Percentiles rank a stretch among this genome's conserved stretches.
These are phyloP conservation scores for Celastrina argiolus DNA, from an alignment of 2,888 invertebrate species.

Conservation along the genomic window DNA sequence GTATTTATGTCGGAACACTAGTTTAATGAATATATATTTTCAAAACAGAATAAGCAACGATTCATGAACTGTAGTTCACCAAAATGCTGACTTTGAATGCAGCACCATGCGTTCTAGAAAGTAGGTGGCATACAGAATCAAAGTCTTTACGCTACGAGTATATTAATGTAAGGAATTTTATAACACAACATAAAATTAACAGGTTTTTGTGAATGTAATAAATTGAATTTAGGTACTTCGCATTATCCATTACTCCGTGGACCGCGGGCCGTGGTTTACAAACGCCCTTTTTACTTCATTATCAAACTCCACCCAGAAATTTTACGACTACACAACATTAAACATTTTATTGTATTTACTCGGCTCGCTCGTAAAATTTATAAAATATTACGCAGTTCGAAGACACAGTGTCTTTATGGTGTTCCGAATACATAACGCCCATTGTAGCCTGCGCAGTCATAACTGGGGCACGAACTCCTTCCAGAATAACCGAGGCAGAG, in stretches of 20 bases:
- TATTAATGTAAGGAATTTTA: too few relatives aligned
- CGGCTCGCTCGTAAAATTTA: slow-evolving; percentile 5
- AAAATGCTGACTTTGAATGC: too few relatives aligned
- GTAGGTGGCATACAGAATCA: too few relatives aligned
- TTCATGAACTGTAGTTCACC: too few relatives aligned
- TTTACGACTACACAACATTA: slow-evolving; percentile 5
- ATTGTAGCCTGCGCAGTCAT: background rate
- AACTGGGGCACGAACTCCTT: slow-evolving; percentile 6
- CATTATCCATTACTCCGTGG: background rate
- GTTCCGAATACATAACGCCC: background rate
- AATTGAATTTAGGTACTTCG: background rate
- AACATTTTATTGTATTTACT: slow-evolving; percentile 7
- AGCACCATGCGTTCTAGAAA: too few relatives aligned
- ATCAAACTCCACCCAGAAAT: slow-evolving; percentile 5
- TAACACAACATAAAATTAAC: too few relatives aligned
- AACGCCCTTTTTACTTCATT: background rate
- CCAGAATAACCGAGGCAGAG: slow-evolving; percentile 13
- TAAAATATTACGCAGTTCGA: slow-evolving; percentile 3
- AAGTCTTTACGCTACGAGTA: too few relatives aligned
- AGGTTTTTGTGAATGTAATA: background rate
- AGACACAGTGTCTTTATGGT: background rate
- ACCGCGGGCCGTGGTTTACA: background rate
- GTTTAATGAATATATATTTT: too few relatives aligned
- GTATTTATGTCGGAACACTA: too few relatives aligned
- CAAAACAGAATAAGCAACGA: too few relatives aligned